phyloP scores from a whole-genome alignment of 2,888 invertebrate species.

The Leuctra nigra region DNA sequence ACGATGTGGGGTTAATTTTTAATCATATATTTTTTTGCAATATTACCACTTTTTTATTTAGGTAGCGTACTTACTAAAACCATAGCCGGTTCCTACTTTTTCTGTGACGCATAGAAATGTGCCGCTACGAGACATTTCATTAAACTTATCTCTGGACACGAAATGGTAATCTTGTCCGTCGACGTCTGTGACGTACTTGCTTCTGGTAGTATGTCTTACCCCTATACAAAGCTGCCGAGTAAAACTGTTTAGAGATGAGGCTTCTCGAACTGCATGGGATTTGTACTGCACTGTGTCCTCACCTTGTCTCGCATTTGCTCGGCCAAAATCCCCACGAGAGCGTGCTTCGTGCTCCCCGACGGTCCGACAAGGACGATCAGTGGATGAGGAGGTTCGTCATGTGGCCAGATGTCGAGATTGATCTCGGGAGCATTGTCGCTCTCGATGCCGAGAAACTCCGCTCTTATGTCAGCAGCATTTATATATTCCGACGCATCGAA shows the following conservation, averaged over 20 bases:
- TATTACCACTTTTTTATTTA: neutral
- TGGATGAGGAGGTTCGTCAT: slow-evolving; percentile 37
- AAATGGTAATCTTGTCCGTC: slow-evolving; percentile 38
- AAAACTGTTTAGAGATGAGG: neutral
- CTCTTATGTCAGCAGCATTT: slow-evolving; percentile 35
- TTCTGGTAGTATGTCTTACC: slow-evolving; percentile 39
- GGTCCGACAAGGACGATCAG: slow-evolving; percentile 42
- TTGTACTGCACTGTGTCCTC: slow-evolving; percentile 5
- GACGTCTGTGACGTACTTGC: slow-evolving; percentile 32
- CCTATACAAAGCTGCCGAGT: slow-evolving; percentile 37
- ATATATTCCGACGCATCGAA: slow-evolving; percentile 36
- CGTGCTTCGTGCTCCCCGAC: slow-evolving; percentile 37
- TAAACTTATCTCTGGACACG: slow-evolving; percentile 37
- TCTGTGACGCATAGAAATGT: slow-evolving; percentile 41
- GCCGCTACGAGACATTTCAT: slow-evolving; percentile 39
- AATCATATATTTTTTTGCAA: neutral
- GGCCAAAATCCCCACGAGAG: slow-evolving; percentile 35
- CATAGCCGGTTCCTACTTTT: slow-evolving; percentile 40
- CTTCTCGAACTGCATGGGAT: neutral
- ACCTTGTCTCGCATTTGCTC: slow-evolving; percentile 32
- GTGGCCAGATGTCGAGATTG: slow-evolving; percentile 37
- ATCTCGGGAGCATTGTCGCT: slow-evolving; percentile 37
- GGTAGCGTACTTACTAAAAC: slow-evolving; percentile 37
- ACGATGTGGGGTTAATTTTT: neutral
- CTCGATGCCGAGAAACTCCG: slow-evolving; percentile 36